These are phyloP conservation scores for Bombus difficillimus DNA, from an alignment of 1,140 invertebrate genomes.

Conservation along the genomic window DNA sequence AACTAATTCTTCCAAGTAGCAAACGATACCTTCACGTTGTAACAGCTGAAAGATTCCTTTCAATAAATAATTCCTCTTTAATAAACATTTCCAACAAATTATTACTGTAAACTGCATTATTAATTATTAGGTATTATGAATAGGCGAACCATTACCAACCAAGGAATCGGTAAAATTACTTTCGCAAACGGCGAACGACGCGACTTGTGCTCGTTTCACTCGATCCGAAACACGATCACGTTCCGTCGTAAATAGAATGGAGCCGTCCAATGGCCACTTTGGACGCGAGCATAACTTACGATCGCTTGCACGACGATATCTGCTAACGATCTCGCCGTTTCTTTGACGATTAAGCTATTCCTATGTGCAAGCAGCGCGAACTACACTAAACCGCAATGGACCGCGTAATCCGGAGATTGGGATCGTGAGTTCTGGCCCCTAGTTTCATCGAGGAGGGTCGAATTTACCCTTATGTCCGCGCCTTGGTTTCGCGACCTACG, in stretches of 20 bases:
- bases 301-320: neutral
- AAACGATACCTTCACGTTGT: too few species aligned
- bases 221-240: neutral
- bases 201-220: neutral
- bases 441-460: neutral
- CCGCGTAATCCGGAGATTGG: slow-evolving; percentile 23
- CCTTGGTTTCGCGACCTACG: neutral
- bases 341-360: slow-evolving; percentile 28
- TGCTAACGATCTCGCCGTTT: neutral
- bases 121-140: too few species aligned
- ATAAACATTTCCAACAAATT: too few species aligned
- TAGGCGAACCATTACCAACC: too few species aligned
- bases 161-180: neutral
- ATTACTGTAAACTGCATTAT: too few species aligned
- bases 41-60: too few species aligned
- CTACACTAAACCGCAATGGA: neutral
- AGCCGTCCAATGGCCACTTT: too few species aligned
- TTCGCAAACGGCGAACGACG: neutral
- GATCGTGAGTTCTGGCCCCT: neutral
- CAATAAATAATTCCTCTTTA: too few species aligned
- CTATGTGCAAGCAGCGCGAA: neutral
- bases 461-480: neutral
- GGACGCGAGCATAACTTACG: neutral
- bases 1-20: neutral
- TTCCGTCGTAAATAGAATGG: neutral